phyloP scores from a whole-genome alignment of 2,113 vertebrate genomes.

The Amazona vittata region DNA sequence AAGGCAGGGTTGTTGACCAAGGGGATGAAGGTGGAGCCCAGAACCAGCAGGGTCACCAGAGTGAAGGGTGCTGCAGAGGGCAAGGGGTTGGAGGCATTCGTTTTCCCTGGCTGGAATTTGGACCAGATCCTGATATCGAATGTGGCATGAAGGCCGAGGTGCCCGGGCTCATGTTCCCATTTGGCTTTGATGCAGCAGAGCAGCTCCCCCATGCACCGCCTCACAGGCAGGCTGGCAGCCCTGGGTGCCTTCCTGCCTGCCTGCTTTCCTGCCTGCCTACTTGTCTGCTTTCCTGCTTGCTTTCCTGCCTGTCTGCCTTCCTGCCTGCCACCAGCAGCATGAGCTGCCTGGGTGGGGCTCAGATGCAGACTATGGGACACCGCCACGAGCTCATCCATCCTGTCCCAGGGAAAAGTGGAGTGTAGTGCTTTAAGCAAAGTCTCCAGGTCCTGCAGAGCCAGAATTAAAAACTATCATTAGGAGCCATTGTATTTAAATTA shows the following conservation, averaged over 20 bases:
- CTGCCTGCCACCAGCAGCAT: not conserved
- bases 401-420: not conserved
- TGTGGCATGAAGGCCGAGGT: not conserved
- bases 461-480: constrained; percentile 70
- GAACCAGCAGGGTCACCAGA: not conserved
- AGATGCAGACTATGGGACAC: not conserved
- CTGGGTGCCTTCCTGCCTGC: not conserved
- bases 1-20: not conserved
- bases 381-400: not conserved
- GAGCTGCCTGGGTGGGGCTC: not conserved
- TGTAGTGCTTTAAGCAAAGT: not conserved
- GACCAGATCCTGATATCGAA: not conserved
- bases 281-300: not conserved
- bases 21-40: not conserved
- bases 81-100: not conserved
- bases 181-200: not conserved
- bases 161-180: not conserved
- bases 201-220: accelerated
- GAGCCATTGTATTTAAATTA: constrained; percentile 76
- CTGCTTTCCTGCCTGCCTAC: not conserved
- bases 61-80: not conserved
- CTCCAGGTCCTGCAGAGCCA: constrained; percentile 39
- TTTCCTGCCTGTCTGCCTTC: not conserved
- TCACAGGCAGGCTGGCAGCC: not conserved
- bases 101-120: not conserved